Evolutionary conservation across 2,888 invertebrate genomes (phyloP).

Genomic region (Linyphia triangularis): DNA sequence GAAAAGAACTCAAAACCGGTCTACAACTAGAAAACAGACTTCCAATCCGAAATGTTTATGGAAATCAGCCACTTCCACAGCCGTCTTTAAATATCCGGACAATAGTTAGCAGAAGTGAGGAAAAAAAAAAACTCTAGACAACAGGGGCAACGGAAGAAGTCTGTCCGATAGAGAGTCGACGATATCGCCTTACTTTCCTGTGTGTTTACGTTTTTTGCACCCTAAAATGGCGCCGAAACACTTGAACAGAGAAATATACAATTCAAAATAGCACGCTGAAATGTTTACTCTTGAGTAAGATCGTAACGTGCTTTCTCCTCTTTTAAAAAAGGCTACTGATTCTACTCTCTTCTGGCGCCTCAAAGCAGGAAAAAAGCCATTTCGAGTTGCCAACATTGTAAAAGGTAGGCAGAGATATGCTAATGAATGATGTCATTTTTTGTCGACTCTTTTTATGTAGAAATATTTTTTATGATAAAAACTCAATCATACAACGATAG

Average conservation of each 20-base stretch:
- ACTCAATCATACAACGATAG: no score
- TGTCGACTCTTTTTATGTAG: no score
- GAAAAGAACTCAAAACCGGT: not conserved
- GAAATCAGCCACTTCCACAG: constrained; percentile 35
- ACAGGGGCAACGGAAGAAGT: not conserved
- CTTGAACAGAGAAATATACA: not conserved
- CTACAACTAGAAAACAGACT: constrained; percentile 19
- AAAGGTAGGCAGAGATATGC: no score
- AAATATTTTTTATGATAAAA: no score
- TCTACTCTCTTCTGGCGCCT: not conserved
- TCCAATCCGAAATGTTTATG: constrained; percentile 37
- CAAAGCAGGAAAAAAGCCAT: not conserved
- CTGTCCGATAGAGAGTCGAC: not conserved
- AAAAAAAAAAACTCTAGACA: not conserved
- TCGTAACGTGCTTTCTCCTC: not conserved
- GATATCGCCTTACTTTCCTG: not conserved
- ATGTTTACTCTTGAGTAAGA: not conserved
- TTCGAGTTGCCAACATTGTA: not conserved
- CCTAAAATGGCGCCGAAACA: not conserved
- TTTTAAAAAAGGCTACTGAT: not conserved
- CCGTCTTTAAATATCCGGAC: constrained; percentile 30
- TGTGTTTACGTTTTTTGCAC: not conserved
- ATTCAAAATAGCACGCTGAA: not conserved
- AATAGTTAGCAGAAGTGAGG: constrained; percentile 14
- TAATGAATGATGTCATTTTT: no score